Conservation (phyloP, 2,113 vertebrate genomes). For the Nansenia antarctica region DNA sequence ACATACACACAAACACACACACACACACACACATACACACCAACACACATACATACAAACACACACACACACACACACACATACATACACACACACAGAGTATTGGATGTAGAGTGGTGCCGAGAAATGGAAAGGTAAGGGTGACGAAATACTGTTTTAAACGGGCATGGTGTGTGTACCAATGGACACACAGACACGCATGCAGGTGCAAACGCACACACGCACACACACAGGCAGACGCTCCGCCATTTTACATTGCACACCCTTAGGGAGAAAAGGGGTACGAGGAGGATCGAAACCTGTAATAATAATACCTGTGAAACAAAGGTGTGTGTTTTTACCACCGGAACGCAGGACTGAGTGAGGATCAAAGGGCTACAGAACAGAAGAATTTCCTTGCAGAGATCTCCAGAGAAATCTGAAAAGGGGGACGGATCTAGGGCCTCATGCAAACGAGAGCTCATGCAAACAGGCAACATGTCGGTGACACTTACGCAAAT, state of each 20-base stretch:
- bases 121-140: too few species aligned
- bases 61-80: too few species aligned
- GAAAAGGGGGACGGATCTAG: constrained; percentile 37
- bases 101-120: too few species aligned
- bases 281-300: constrained; percentile 30
- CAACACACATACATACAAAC: too few species aligned
- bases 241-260: neutral
- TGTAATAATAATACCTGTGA: constrained; percentile 41
- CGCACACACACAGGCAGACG: neutral
- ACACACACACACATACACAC: too few species aligned
- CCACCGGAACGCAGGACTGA: constrained; percentile 31
- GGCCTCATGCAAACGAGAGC: too few species aligned
- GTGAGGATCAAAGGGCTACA: constrained; percentile 39
- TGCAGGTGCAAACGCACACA: too few species aligned
- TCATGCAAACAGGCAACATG: constrained; percentile 34
- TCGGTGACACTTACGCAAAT: constrained; percentile 41
- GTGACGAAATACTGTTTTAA: too few species aligned
- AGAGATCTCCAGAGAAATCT: too few species aligned
- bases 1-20: too few species aligned
- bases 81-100: too few species aligned
- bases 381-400: constrained; percentile 19
- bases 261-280: neutral
- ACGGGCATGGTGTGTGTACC: too few species aligned
- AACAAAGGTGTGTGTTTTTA: constrained; percentile 31
- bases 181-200: constrained; percentile 1